Percentiles rank a stretch among this genome's conserved stretches.
phyloP scores from a whole-genome alignment of 2,888 invertebrate species.

The Encarsia formosa region DNA sequence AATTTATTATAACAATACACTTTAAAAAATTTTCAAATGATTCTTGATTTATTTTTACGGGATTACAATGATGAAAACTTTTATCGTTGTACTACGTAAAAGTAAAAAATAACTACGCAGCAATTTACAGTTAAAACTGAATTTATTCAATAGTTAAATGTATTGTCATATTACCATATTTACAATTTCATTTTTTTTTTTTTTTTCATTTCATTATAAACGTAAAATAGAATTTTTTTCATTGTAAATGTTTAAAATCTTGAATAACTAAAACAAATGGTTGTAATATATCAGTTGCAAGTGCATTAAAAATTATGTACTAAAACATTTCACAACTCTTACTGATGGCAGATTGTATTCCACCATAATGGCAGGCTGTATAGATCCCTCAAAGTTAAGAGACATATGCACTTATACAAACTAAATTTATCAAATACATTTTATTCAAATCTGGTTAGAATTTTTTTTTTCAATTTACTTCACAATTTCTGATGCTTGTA shows the following conservation, averaged over 20 bases:
- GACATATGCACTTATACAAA: neutral
- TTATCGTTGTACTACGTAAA: no score
- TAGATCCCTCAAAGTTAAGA: constrained; percentile 17
- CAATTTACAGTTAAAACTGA: no score
- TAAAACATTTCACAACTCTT: constrained; percentile 15
- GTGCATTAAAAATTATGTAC: neutral
- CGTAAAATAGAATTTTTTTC: no score
- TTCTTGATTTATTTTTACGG: neutral
- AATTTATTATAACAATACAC: no score
- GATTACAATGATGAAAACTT: neutral
- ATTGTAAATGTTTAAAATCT: neutral
- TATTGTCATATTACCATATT: no score
- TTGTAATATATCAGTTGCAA: neutral
- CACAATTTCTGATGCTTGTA: constrained; percentile 2
- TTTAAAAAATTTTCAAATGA: neutral
- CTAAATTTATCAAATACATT: constrained; percentile 9
- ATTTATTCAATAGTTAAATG: no score
- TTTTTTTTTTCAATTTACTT: constrained; percentile 21
- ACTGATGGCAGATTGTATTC: constrained; percentile 6
- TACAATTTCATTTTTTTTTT: no score
- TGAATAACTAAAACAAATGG: neutral
- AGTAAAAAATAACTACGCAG: no score
- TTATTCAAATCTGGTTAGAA: constrained; percentile 4
- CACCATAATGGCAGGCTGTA: constrained; percentile 16
- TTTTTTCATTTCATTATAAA: no score